Conservation (phyloP, 2,113 vertebrate genomes). For the Azemiops feae region DNA sequence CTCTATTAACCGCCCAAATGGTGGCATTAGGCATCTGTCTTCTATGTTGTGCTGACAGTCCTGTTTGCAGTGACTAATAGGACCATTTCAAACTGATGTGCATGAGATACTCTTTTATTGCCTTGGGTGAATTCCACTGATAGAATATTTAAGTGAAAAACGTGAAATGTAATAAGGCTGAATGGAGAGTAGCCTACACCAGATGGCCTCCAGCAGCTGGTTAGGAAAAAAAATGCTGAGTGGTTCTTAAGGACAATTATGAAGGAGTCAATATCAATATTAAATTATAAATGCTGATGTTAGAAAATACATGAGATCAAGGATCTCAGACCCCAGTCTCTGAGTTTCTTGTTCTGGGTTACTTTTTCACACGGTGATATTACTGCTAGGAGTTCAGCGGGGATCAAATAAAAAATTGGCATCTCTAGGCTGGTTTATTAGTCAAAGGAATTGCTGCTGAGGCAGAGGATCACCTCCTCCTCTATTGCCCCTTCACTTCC, state of each 20-base stretch:
- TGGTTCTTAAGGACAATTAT: background rate
- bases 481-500: background rate
- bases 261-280: background rate
- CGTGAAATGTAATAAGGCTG: background rate
- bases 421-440: background rate
- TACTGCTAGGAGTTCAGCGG: background rate
- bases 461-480: background rate
- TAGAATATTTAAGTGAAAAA: conserved; percentile 23
- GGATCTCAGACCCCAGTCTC: too few species aligned
- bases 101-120: conserved; percentile 23
- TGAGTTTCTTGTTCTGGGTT: background rate
- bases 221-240: background rate
- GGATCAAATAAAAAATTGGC: background rate
- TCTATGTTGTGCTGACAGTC: conserved; percentile 22
- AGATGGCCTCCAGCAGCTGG: background rate
- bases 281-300: background rate
- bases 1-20: conserved; percentile 23
- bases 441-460: background rate
- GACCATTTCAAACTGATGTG: conserved; percentile 22
- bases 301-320: background rate
- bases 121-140: conserved; percentile 26
- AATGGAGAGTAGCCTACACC: background rate
- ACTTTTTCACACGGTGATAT: background rate
- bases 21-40: conserved; percentile 23
- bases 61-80: conserved; percentile 37